Base-by-base conservation (phyloP, 1,140 invertebrate species). In the Spodoptera litura region DNA sequence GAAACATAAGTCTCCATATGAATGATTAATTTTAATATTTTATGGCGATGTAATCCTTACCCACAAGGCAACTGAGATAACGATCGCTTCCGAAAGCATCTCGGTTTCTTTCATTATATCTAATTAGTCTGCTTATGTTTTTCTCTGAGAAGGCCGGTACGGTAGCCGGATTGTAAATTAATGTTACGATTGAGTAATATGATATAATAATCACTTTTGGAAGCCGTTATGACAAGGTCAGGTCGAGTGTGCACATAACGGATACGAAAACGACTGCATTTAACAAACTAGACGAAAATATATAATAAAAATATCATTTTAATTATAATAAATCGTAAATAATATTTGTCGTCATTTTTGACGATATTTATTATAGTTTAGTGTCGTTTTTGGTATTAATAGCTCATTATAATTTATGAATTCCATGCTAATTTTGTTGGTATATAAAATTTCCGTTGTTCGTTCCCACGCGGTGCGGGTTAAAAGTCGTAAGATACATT, bases 1-100 rank as follows among this genome's bases (percentile, higher is more conserved):
- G 31, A 31, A 38, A n/a, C 61, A 31, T 70, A 58, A 15, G 53
- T 44, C 53, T 44, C 68, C 52, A 59, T 52, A 74, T 15, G 62
- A 51, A 74, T 61, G 81, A 80, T 75, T 80, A 78, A 64, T 64
- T 71, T 82, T 82, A 71, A 84, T 80, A 85, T 88, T 89, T 87
- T 84, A 88, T 87, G 77, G 80, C 82, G 74, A 78, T 77, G 76
- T 85, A 87, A 88, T 88, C 87, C 88, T 88, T 85, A 85, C 73
- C 82, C 82, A 70, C 81, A 86, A 87, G 84, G 84, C 83, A 80
- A 88, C 81, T 78, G 73, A 87, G 86, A 89, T 88, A 86, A 89
- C 72, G 27, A 89, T 88, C 85, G 56, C 86, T 88, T 85, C 84
- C 84, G 88, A 91, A 84, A 61, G 64, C 83, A 84, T 87, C 85